Base-by-base conservation (phyloP, 1,140 invertebrate genomes). In the Metaphire vulgaris region DNA sequence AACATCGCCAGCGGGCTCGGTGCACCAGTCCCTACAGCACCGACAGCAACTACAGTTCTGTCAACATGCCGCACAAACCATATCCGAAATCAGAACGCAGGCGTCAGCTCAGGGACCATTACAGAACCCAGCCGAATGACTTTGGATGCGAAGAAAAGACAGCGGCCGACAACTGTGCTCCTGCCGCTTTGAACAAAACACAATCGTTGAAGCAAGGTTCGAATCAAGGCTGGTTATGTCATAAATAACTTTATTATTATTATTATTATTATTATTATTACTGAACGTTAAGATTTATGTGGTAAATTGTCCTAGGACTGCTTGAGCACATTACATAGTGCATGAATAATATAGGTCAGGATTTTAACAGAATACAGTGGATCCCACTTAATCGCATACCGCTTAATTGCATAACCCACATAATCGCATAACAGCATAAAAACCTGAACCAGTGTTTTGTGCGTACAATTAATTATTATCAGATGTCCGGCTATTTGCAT, bases 11-110 rank as follows among this genome's bases (percentile, higher is more conserved):
- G 41, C 78, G 80, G 1, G 30, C 74, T 32, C 78, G 86, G 21
- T 83, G 86, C 0, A 79, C 83, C 30, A 87, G 86, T 79, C 86
- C 87, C 15, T 87, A 88, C 78, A 87, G 86, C 73, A 87, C 86
- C 2, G 86, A 88, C 78, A 87, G 86, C 77, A 88, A 86, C 81
- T 83, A 86, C 80, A 85, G 87, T 78, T 78, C 83, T 72, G 79
- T 84, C 12, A 79, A 81, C 32, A 82, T 82, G 29, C 69, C 78
- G 26, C 68, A 76, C 33, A 85, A 82, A 76, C 85, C 83, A 30
- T 85, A 85, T 74, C 82, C 84, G 14, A 85, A 87, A 81, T 85
- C 86, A 74, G 80, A 86, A 78, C 81, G 86, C 72, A 86, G 85
- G 77, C 83, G 85, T 76, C 85, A 84, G 78, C 79, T 86, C 41